phyloP scores from a whole-genome alignment of 2,113 vertebrate species.

The Poeciliopsis occidentalis region DNA sequence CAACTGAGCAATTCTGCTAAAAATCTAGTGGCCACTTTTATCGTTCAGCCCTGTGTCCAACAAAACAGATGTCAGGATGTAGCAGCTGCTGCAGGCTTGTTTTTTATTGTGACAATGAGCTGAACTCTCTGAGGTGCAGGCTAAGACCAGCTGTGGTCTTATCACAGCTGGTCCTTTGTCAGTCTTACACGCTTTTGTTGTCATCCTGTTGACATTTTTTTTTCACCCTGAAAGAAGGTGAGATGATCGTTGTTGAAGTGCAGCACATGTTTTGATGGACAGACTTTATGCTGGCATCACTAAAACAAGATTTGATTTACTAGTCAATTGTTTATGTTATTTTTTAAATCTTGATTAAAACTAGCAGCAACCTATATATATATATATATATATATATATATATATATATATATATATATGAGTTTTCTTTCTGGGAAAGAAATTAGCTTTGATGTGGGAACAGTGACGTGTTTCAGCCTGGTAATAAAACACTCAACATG shows the following conservation, averaged over 20 bases:
- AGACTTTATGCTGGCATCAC: background rate
- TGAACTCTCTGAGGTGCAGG: background rate
- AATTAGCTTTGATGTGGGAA: no score
- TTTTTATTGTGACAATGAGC: background rate
- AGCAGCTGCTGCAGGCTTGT: background rate
- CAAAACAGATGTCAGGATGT: background rate
- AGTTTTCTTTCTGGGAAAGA: no score
- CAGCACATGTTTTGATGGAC: background rate
- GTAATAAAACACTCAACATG: background rate
- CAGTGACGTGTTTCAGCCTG: no score
- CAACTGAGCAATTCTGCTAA: background rate
- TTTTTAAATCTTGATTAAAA: no score
- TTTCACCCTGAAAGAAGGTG: background rate
- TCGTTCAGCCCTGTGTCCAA: background rate
- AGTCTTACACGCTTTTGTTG: background rate
- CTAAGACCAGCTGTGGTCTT: no score
- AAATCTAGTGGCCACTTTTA: background rate
- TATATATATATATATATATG: no score
- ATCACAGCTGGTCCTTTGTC: background rate
- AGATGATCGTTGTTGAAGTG: background rate
- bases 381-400: no score
- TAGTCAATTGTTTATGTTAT: no score
- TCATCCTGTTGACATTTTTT: background rate
- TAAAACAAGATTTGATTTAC: no score
- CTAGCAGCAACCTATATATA: no score